A percentile compares a stretch with the other conserved stretches of the same genome.
Evolutionary conservation across 2,888 invertebrate genomes (phyloP).

Genomic region (Amphipyra tragopoginis): DNA sequence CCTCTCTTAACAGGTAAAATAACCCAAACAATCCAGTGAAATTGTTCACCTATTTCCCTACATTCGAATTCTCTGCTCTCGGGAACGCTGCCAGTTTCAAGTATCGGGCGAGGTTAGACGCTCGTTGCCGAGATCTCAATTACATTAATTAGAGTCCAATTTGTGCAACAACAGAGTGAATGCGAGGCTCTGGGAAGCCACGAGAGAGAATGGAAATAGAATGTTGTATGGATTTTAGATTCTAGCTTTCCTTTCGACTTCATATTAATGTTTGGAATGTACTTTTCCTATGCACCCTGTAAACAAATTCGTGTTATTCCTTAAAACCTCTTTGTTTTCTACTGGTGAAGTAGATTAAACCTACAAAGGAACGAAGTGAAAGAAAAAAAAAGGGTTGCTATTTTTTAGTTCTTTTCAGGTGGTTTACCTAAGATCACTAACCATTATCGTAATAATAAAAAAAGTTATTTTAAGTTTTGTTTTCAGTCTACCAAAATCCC

Average conservation of each 20-base stretch:
- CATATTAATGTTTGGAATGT: not conserved
- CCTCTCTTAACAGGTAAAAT: not conserved
- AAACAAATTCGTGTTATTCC: too few species aligned
- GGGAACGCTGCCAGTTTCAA: slow-evolving; percentile 25
- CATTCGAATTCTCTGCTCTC: not conserved
- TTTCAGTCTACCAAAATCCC: too few species aligned
- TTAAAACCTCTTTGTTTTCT: too few species aligned
- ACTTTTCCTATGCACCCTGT: too few species aligned
- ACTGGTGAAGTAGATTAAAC: too few species aligned
- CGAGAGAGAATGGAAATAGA: slow-evolving; percentile 8
- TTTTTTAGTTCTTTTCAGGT: too few species aligned
- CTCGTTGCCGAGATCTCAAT: slow-evolving; percentile 41
- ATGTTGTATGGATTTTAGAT: not conserved
- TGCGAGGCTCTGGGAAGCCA: slow-evolving; percentile 4
- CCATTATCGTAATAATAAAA: too few species aligned
- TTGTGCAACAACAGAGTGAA: slow-evolving; percentile 41
- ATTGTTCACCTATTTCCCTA: slow-evolving; percentile 18
- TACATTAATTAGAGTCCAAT: slow-evolving; percentile 45
- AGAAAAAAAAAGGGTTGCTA: too few species aligned
- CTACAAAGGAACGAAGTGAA: too few species aligned
- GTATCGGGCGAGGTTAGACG: slow-evolving; percentile 31
- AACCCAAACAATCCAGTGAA: not conserved
- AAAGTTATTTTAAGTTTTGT: too few species aligned
- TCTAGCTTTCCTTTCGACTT: not conserved
- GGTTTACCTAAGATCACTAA: too few species aligned